A percentile compares a stretch with the other conserved stretches of the same genome.
Conservation (phyloP, 2,888 invertebrate genomes). For the Stramonita haemastoma region DNA sequence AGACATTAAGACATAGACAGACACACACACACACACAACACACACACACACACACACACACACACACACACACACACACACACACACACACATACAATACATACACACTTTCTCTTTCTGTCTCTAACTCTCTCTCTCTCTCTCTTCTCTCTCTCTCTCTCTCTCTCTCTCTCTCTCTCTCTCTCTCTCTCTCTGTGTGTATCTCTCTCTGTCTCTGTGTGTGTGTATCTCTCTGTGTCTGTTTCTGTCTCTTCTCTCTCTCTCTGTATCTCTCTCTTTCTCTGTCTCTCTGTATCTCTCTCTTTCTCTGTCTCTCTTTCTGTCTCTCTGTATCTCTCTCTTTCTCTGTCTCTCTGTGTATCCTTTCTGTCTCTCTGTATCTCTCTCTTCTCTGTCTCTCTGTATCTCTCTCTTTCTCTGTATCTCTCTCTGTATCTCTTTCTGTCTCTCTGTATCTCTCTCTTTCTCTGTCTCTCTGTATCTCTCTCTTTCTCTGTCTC, state of each 20-base stretch:
- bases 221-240: too few relatives aligned
- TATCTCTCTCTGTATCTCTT: neutral
- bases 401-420: neutral
- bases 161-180: neutral
- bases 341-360: neutral
- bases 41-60: neutral
- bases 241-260: too few relatives aligned
- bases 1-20: neutral
- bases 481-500: neutral
- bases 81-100: neutral
- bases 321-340: neutral
- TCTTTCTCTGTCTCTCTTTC: neutral
- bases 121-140: neutral
- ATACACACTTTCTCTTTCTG: neutral
- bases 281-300: too few relatives aligned
- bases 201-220: neutral
- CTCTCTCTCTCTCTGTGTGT: slow-evolving; percentile 26
- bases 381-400: slow-evolving; percentile 17
- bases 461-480: neutral
- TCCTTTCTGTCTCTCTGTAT: neutral
- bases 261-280: neutral
- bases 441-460: neutral
- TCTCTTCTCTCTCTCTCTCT: neutral
- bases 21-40: neutral
- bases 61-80: neutral